Conservation (phyloP, 2,888 invertebrate species). For the Lumbricus terrestris region DNA sequence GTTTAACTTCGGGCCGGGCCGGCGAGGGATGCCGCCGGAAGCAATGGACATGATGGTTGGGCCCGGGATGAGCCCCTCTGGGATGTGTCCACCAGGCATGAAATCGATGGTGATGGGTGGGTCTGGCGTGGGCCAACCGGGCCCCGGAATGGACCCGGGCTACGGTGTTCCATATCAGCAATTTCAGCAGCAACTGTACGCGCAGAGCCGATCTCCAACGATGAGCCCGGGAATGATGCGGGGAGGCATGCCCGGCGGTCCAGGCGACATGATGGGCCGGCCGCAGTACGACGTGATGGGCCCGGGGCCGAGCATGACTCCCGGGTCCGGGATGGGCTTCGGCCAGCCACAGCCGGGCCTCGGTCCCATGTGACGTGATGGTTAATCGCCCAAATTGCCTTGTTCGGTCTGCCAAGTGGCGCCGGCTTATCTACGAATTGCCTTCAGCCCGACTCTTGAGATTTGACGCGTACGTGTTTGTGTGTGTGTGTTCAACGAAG, state of each 20-base stretch:
- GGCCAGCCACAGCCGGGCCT: conserved; percentile 23
- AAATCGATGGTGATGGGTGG: conserved; percentile 8
- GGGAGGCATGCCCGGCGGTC: background rate
- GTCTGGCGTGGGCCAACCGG: background rate
- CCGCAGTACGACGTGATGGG: conserved; percentile 5
- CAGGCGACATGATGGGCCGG: conserved; percentile 18
- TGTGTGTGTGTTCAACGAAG: background rate
- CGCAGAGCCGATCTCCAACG: conserved; percentile 15
- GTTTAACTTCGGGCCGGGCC: background rate
- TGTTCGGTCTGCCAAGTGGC: background rate
- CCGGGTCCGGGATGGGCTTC: conserved; percentile 18
- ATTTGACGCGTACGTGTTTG: background rate
- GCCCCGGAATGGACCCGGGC: background rate
- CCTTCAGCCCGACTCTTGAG: background rate
- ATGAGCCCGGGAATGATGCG: background rate
- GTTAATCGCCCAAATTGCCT: background rate
- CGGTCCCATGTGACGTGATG: conserved; percentile 15
- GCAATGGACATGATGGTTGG: background rate
- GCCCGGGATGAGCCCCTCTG: background rate
- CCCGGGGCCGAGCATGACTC: background rate
- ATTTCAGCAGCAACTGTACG: conserved; percentile 10
- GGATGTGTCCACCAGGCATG: conserved; percentile 7
- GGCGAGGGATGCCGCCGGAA: background rate
- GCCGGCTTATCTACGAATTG: background rate
- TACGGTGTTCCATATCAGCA: conserved; percentile 3